phyloP scores from a whole-genome alignment of 30 jellyfish, hydroid and myxozoan species.

The Chironex yamaguchii region DNA sequence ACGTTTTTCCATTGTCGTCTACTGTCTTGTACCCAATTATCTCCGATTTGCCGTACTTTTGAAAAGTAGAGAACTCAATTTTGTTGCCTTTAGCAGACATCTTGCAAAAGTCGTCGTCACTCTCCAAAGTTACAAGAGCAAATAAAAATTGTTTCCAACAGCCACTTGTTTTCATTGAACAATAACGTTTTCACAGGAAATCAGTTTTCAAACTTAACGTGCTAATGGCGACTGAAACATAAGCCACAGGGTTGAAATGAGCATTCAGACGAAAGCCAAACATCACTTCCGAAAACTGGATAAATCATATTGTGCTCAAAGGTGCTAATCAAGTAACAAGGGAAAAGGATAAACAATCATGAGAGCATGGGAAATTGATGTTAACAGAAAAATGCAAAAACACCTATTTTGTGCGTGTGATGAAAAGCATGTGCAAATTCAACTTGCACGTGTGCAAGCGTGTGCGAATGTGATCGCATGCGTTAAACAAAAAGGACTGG shows the following conservation, averaged over 20 bases:
- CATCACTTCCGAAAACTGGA: constrained; percentile 46
- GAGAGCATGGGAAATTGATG: constrained; percentile 9
- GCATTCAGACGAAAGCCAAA: constrained; percentile 35
- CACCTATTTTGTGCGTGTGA: constrained; percentile 21
- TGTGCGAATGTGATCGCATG: too few relatives aligned
- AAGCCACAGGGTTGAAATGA: constrained; percentile 26
- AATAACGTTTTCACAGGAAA: constrained; percentile 13
- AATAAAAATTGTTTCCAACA: too few relatives aligned
- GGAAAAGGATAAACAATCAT: constrained; percentile 15
- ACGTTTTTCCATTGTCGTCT: too few relatives aligned
- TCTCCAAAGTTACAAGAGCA: too few relatives aligned
- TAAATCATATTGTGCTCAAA: constrained; percentile 58
- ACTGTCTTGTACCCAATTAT: too few relatives aligned
- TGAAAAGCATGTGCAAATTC: too few relatives aligned
- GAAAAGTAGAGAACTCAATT: too few relatives aligned
- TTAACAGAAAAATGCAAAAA: constrained; percentile 7
- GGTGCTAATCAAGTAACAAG: constrained; percentile 24
- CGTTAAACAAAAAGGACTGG: too few relatives aligned
- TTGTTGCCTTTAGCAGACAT: too few relatives aligned
- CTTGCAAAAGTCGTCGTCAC: too few relatives aligned
- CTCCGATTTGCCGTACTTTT: too few relatives aligned
- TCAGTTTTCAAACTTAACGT: constrained; percentile 34
- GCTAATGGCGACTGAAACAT: constrained; percentile 39
- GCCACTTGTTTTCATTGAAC: constrained; percentile 18
- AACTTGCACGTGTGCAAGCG: too few relatives aligned